Conservation (phyloP, 2,888 invertebrate genomes). For the Pseudococcus viburni region DNA sequence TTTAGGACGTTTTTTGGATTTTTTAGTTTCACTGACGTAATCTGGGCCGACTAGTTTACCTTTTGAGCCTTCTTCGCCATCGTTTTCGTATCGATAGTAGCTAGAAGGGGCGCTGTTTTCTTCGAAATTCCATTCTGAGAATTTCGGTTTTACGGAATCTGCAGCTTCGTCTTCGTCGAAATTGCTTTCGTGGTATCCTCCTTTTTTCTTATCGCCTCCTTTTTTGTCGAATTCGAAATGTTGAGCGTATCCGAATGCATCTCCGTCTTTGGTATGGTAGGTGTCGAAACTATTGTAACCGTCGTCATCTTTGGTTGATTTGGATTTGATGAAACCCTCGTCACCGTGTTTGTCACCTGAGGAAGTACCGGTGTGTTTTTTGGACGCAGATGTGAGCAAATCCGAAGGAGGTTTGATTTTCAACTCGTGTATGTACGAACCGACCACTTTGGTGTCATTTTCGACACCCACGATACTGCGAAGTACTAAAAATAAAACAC, state of each 20-base stretch:
- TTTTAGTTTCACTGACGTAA: constrained; percentile 11
- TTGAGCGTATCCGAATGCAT: constrained; percentile 81
- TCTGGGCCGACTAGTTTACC: constrained; percentile 59
- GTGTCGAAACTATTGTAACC: constrained; percentile 80
- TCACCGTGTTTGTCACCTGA: constrained; percentile 54
- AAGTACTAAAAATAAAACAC: not conserved
- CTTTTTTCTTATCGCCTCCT: constrained; percentile 62
- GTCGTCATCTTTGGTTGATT: constrained; percentile 66
- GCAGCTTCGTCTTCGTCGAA: constrained; percentile 72
- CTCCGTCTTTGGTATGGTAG: constrained; percentile 81
- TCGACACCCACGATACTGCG: constrained; percentile 35
- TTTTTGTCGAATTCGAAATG: constrained; percentile 70
- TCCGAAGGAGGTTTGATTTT: constrained; percentile 49
- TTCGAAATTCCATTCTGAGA: constrained; percentile 69
- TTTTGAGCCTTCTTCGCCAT: constrained; percentile 37
- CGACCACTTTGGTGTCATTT: constrained; percentile 61
- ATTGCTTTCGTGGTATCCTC: constrained; percentile 69
- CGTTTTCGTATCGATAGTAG: constrained; percentile 62
- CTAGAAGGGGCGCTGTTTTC: constrained; percentile 67
- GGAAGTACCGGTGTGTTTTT: constrained; percentile 48
- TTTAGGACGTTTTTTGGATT: constrained; percentile 22
- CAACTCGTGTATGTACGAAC: constrained; percentile 45
- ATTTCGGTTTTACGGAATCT: constrained; percentile 69
- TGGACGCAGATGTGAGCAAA: not conserved
- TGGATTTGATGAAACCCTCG: constrained; percentile 57